These are phyloP conservation scores for Cavia aperea DNA, from an alignment of 2,113 vertebrate species.

Conservation along the genomic window DNA sequence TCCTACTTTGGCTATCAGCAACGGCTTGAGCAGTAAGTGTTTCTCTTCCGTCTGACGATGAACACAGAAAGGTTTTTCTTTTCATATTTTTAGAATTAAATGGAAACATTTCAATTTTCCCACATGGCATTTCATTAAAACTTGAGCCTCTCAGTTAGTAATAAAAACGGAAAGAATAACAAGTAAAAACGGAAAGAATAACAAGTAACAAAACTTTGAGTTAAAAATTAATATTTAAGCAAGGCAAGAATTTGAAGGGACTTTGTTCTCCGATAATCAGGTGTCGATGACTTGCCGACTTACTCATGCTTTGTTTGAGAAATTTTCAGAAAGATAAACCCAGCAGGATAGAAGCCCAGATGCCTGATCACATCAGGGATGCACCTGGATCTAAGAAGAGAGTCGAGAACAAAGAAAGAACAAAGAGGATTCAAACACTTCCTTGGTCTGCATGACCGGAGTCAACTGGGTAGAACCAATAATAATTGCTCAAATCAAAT, in stretches of 20 bases:
- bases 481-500: slow-evolving; percentile 31
- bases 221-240: slow-evolving; percentile 41
- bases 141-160: slow-evolving; percentile 30
- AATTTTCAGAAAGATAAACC: slow-evolving; percentile 38
- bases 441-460: neutral
- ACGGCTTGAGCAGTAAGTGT: neutral
- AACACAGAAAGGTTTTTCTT: neutral
- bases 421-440: neutral
- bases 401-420: slow-evolving; percentile 11
- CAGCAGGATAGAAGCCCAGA: neutral
- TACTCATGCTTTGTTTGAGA: slow-evolving; percentile 11
- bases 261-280: slow-evolving; percentile 19
- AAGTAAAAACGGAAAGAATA: slow-evolving; percentile 35
- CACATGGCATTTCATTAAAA: slow-evolving; percentile 26
- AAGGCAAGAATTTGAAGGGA: slow-evolving; percentile 12
- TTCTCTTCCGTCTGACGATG: neutral
- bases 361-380: neutral
- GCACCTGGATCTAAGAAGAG: neutral
- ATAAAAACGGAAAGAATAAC: slow-evolving; percentile 37
- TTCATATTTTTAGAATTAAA: slow-evolving; percentile 40
- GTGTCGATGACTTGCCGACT: neutral
- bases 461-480: neutral
- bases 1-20: neutral
- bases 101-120: slow-evolving; percentile 36
- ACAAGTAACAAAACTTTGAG: slow-evolving; percentile 28